Evolutionary conservation across 2,797 vertebrate genomes (phyloP).

Genomic region (Mormyrus hasselquistii): DNA sequence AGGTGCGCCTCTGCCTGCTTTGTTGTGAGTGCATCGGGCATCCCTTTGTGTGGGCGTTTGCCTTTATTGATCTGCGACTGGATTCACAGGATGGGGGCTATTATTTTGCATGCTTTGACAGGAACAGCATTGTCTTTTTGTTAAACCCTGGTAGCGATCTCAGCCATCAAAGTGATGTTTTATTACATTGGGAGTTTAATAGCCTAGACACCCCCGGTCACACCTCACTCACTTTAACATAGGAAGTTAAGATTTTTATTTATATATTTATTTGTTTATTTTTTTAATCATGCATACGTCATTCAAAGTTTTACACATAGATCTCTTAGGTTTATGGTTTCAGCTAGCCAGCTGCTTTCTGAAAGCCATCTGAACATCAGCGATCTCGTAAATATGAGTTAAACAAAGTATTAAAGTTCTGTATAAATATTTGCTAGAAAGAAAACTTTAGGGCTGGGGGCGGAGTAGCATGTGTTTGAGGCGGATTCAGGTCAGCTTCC

Average conservation of each 20-base stretch:
- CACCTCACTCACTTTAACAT: not conserved
- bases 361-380: not conserved
- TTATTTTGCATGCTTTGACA: not conserved
- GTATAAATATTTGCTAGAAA: not conserved
- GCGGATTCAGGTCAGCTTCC: not conserved
- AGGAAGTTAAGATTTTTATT: not conserved
- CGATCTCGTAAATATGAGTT: not conserved
- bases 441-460: not conserved
- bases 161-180: not conserved
- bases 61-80: slow-evolving; percentile 1
- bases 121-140: not conserved
- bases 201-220: not conserved
- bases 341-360: not conserved
- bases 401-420: not conserved
- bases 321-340: not conserved
- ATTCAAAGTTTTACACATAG: not conserved
- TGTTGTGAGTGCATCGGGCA: not conserved
- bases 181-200: not conserved
- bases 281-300: not conserved
- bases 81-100: not conserved
- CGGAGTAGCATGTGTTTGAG: not conserved
- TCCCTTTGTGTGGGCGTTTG: not conserved
- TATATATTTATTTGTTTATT: not conserved
- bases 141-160: not conserved
- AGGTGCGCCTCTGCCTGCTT: slow-evolving; percentile 34